A percentile compares a stretch with the other conserved stretches of the same genome.
These are phyloP conservation scores for Macrosoma leucophasiata DNA, from an alignment of 2,888 invertebrate genomes.

Conservation along the genomic window DNA sequence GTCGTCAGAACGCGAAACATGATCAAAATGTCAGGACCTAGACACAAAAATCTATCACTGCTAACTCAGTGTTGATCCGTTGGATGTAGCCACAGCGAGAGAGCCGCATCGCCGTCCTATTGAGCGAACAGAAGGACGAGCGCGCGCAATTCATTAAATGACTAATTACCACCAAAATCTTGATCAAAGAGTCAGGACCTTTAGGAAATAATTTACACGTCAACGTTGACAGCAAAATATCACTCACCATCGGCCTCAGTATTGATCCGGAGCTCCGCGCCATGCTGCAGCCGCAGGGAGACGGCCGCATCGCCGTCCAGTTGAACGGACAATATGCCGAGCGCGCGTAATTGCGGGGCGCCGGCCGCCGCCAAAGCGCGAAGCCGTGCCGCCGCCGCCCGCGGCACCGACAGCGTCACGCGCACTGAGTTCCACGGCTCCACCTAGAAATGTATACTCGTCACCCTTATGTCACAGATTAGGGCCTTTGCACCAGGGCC, in stretches of 20 bases:
- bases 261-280: conserved; percentile 59
- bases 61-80: conserved; percentile 57
- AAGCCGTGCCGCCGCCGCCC: conserved; percentile 94
- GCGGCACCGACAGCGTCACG: conserved; percentile 97
- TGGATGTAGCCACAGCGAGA: conserved; percentile 79
- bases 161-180: too few relatives aligned
- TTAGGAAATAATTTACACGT: too few relatives aligned
- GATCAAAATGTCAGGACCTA: too few relatives aligned
- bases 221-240: not conserved
- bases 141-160: too few relatives aligned
- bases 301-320: conserved; percentile 91
- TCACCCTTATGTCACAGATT: not conserved
- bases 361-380: conserved; percentile 94
- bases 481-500: too few relatives aligned
- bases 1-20: too few relatives aligned
- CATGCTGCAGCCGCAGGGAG: conserved; percentile 78
- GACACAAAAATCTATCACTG: too few relatives aligned
- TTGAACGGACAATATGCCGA: conserved; percentile 97
- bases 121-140: conserved; percentile 97
- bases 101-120: conserved; percentile 91
- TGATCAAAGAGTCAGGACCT: too few relatives aligned
- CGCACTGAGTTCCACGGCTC: conserved; percentile 99
- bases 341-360: conserved; percentile 89
- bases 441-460: conserved; percentile 57
- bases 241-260: conserved; percentile 49